Conservation (phyloP, 2,797 vertebrate species). For the Anomalospiza imberbis region DNA sequence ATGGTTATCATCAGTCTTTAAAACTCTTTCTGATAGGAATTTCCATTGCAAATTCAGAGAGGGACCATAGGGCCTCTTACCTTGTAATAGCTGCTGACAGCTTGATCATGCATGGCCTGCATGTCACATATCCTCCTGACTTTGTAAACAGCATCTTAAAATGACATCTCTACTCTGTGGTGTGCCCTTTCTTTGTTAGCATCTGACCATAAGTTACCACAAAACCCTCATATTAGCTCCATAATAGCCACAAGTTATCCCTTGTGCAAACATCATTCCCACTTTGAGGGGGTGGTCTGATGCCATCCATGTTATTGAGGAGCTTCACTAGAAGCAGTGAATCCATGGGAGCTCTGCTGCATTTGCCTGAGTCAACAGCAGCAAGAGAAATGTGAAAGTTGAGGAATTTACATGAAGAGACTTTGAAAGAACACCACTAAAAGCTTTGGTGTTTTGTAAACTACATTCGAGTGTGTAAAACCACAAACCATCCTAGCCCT, state of each 20-base stretch:
- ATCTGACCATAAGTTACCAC: not conserved
- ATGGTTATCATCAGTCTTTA: not conserved
- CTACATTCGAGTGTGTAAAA: not conserved
- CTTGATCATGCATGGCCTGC: not conserved
- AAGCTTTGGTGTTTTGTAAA: slow-evolving; percentile 18
- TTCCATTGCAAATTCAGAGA: not conserved
- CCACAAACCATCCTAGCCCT: not conserved
- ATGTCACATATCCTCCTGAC: not conserved
- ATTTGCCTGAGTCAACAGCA: not conserved
- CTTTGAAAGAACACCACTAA: not conserved
- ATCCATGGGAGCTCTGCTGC: not conserved
- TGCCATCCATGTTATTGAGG: not conserved
- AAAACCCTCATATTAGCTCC: not conserved
- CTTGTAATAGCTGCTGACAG: not conserved
- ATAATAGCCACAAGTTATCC: not conserved
- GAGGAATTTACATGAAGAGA: not conserved
- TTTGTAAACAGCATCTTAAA: not conserved
- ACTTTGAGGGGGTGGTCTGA: not conserved
- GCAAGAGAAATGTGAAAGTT: not conserved
- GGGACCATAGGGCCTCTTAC: not conserved
- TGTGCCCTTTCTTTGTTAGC: not conserved
- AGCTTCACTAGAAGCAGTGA: not conserved
- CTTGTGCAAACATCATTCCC: not conserved
- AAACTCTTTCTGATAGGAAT: not conserved
- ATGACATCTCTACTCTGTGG: not conserved